phyloP scores from a whole-genome alignment of 2,888 invertebrate genomes.

The Sylvicola fuscatus region DNA sequence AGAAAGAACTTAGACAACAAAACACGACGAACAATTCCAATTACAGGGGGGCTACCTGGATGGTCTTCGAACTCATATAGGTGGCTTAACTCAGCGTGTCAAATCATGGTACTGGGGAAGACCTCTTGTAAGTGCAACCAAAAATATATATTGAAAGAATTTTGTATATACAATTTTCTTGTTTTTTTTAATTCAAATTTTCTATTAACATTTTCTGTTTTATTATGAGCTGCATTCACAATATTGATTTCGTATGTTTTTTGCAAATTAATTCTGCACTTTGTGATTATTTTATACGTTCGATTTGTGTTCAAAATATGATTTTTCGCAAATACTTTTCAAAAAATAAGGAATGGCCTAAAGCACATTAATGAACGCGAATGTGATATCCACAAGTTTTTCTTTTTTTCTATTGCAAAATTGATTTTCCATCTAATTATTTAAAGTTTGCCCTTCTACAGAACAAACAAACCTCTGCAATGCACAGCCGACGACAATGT shows the following conservation, averaged over 20 bases:
- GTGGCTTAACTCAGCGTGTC: constrained; percentile 91
- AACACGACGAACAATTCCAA: constrained; percentile 15
- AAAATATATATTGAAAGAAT: constrained; percentile 4
- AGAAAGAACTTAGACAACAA: too few species aligned
- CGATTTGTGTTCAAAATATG: too few species aligned
- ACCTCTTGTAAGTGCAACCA: constrained; percentile 73
- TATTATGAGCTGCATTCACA: not conserved
- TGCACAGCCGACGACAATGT: too few species aligned
- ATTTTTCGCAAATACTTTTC: too few species aligned
- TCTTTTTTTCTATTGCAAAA: too few species aligned
- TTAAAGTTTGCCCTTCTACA: too few species aligned
- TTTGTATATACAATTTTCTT: constrained; percentile 11
- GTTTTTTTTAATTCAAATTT: constrained; percentile 7
- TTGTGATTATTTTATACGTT: too few species aligned
- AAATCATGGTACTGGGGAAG: constrained; percentile 95
- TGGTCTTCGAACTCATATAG: constrained; percentile 85
- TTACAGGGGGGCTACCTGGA: constrained; percentile 82
- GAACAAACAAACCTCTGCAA: too few species aligned
- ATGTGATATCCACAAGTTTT: too few species aligned
- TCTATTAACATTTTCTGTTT: not conserved
- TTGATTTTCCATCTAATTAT: too few species aligned
- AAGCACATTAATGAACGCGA: too few species aligned
- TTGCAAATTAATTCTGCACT: not conserved
- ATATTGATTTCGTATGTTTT: not conserved
- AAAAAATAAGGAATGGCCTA: too few species aligned